These are phyloP conservation scores for Apis cerana DNA, from an alignment of 1,140 invertebrate genomes.

Conservation along the genomic window DNA sequence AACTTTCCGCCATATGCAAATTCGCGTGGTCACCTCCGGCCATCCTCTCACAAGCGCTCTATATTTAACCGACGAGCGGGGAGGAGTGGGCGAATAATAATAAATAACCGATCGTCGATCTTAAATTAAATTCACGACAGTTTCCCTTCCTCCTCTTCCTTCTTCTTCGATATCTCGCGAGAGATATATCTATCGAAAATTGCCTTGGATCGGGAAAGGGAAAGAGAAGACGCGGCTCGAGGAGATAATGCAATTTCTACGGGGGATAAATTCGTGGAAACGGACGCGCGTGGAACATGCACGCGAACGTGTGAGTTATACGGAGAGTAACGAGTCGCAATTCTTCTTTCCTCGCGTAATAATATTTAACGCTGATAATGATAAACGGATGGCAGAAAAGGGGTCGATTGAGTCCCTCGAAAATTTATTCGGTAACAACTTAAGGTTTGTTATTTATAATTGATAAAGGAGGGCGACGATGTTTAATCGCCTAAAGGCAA, in stretches of 20 bases:
- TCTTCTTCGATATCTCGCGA: neutral
- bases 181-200: too few relatives aligned
- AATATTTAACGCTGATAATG: too few relatives aligned
- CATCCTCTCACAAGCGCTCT: conserved; percentile 53
- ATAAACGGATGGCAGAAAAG: too few relatives aligned
- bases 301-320: conserved; percentile 20
- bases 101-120: neutral
- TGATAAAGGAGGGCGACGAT: too few relatives aligned
- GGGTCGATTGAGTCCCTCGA: too few relatives aligned
- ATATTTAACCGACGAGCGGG: conserved; percentile 54
- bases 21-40: conserved; percentile 48
- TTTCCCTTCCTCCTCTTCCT: neutral
- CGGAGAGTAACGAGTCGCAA: neutral
- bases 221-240: neutral
- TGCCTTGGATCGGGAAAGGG: too few relatives aligned
- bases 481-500: too few relatives aligned
- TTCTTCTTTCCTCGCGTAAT: neutral
- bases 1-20: conserved; percentile 64
- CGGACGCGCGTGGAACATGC: neutral
- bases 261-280: conserved; percentile 3
- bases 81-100: conserved; percentile 1
- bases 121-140: neutral
- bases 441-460: too few relatives aligned
- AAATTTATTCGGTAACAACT: too few relatives aligned
- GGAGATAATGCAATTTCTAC: neutral